Base-by-base conservation (phyloP, 2,888 invertebrate genomes). In the Quadroppia sp. region DNA sequence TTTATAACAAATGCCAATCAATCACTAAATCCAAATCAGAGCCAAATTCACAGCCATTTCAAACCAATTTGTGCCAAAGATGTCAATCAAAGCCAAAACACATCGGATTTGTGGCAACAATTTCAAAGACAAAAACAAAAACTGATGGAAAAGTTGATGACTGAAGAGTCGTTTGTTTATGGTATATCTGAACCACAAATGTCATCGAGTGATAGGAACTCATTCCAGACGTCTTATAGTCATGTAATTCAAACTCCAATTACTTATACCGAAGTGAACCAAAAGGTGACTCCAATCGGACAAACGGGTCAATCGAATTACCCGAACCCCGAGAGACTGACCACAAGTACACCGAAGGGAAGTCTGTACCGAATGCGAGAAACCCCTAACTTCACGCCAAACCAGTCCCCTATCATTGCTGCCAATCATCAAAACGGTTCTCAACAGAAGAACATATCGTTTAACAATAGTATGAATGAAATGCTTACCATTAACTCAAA, bases 61-160 rank as follows among this genome's bases (percentile, higher is more conserved):
- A 28, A 30, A 15, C n/a, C 36, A 13, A 36, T 28, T 30, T n/a
- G 71, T 56, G 53, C 53, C 71, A 53, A 71, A 71, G 50, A 71
- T 6, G 9, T 56, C 2, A 71, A 71, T 56, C 36, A 48, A n/a
- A 71, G 50, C 17, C 32, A 71, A 71, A 71, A 64, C 9, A 64
- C 74, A n/a, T 74, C 76, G 17, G 78, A 78, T 71, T 67, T 78
- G n/a, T 78, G 78, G 78, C 77, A 75, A 40, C 77, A 78, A 25
- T 78, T 78, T 48, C 77, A 78, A 20, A 76, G 74, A 32, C 74
- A 77, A 50, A 75, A 71, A 25, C 71, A 75, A 71, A 71, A 75
- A 56, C 56, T 71, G 23, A n/a, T 74, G 50, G 69, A 74, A 48
- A 67, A 71, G 30, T 42, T 71, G 25, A 17, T 61, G 25, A 40